Evolutionary conservation across 1,140 invertebrate species (phyloP), one percentile per base, ranked within the genome.

Genomic region (Drosophila kikkawai): DNA sequence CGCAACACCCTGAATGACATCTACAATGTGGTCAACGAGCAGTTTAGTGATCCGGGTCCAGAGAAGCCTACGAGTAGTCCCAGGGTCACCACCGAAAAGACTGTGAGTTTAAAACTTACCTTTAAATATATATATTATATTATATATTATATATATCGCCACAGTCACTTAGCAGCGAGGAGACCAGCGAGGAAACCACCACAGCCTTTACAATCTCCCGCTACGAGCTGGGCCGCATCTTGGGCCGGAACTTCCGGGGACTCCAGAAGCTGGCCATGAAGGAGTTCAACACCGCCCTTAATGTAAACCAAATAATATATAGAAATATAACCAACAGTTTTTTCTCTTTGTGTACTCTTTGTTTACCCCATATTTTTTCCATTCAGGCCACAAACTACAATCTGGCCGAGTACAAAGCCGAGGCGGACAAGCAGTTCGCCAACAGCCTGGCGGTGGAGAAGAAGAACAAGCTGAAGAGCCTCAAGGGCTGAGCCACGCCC

Each of bases 211-310:
- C 74, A 15, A 92, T 93, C n/a, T 92, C 92, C 3, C 77, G 92
- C n/a, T 92, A 92, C 39, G 92, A 93, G 50, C 61, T 93, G 44
- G 92, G 92, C 7, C 78, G 82, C 13, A 92, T 93, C 44, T 39
- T 93, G 42, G 91, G 91, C 12, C 75, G 92, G 9, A 93, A 93
- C 57, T 93, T 82, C 51, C 81, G 92, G 6, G 92, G 92, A 7
- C 34, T 93, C 7, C 79, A 93, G 26, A 91, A 87, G 36, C 44
- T 93, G 51, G 75, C 81, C 15, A 74, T 86, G 77, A 82, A 57
- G 44, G 92, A 93, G 59, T 82, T 93, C 19, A 63, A 75, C 19
- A 91, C 85, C 50, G 91, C 48, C 2, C 48, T 51, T 0, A 51
- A 51, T 6, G 48, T 51, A 51, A 51, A 15, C 15, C 2, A 29